Evolutionary conservation across 2,797 vertebrate genomes (phyloP).

Genomic region (Myotis planiceps): DNA sequence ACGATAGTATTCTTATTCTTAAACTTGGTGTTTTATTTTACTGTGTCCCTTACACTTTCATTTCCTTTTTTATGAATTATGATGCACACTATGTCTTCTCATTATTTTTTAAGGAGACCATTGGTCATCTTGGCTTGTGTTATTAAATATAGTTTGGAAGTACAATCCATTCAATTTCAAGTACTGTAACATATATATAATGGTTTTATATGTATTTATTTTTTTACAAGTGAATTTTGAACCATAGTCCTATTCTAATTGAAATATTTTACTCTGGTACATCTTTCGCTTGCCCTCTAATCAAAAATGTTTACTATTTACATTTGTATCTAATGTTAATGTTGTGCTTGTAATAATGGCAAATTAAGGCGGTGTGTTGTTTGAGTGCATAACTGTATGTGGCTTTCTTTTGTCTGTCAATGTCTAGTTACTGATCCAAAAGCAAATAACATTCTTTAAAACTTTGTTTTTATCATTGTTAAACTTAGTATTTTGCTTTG

Average conservation of each 20-base stretch:
- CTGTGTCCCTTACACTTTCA: conserved; percentile 66
- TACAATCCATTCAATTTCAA: conserved; percentile 44
- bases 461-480: not conserved
- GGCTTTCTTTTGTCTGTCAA: conserved; percentile 83
- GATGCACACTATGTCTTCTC: conserved; percentile 41
- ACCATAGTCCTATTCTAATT: not conserved
- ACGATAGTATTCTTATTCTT: conserved; percentile 89
- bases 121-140: conserved; percentile 79
- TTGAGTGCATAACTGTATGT: conserved; percentile 91
- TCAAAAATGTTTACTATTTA: conserved; percentile 85
- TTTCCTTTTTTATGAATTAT: conserved; percentile 63
- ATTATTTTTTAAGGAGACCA: conserved; percentile 55
- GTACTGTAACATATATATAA: conserved; percentile 39
- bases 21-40: conserved; percentile 47
- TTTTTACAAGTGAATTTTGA: conserved; percentile 60
- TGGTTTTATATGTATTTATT: conserved; percentile 70
- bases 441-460: conserved; percentile 66
- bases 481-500: conserved; percentile 59
- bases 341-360: conserved; percentile 88
- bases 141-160: conserved; percentile 48
- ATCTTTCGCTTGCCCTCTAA: conserved; percentile 86
- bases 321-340: conserved; percentile 93
- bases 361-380: conserved; percentile 86
- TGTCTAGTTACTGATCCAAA: conserved; percentile 75
- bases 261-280: conserved; percentile 81